Evolutionary conservation across 2,888 invertebrate species (phyloP), one percentile per base, ranked within the genome.

Genomic region (Chouioia cunea): DNA sequence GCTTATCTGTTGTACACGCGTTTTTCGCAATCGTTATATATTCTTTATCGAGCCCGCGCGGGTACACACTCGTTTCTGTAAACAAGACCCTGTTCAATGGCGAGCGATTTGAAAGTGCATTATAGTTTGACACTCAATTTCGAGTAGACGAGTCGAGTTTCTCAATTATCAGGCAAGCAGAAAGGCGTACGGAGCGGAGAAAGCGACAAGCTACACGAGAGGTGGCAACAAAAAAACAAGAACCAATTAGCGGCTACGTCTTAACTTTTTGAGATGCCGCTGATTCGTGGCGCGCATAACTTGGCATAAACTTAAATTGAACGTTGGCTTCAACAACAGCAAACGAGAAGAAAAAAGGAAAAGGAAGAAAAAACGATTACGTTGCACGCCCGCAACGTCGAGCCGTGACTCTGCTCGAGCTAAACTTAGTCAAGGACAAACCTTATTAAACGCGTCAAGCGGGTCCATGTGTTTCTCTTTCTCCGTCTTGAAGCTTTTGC

Each of bases 341-440:
- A 23, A 36, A 18, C 54, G 27, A 4, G 27, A 44, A 0, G n/a
- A 52, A 16, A 23, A 44, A 58, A 14, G 50, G 44, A 46, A 52
- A 52, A n/a, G 53, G 54, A 53, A 50, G 27, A 18, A 52, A 43
- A 56, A 50, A 48, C 57, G 20, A 52, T 70, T 57, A 52, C 70
- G 64, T 57, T 46, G 16, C 44, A 27, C 53, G 46, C 44, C 46
- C 53, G 46, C 44, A 44, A 27, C n/a, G n/a, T n/a, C n/a, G 12
- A 63, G 20, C 70, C 70, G 64, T 70, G 64, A 62, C 59, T 59
- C 36, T 48, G 48, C 53, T 4, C 50, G 43, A 27, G 70, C 58
- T 65, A 58, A 70, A 64, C 52, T 58, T 18, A 27, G 57, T 58
- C 59, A 70, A 70, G 70, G 70, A 50, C 70, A 44, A 46, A 23